Evolutionary conservation across 2,888 invertebrate genomes (phyloP), one percentile per base, ranked within the genome.

Genomic region (Entomobrya multifasciata): DNA sequence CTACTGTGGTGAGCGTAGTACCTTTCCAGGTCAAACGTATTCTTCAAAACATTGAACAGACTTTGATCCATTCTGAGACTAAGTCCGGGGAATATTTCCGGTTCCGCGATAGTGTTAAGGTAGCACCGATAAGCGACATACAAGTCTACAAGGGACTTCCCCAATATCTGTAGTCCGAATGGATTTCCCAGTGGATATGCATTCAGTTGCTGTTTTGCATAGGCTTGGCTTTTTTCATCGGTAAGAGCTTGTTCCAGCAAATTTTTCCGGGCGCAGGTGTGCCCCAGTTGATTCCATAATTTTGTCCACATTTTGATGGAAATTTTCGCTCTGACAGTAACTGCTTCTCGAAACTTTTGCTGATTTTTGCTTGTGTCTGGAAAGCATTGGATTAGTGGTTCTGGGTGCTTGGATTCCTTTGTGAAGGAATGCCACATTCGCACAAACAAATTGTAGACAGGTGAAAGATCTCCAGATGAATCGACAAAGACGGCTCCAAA

Each of bases 151-250:
- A 52, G 30, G 15, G 20, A 10, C 11, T 70, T 80, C 6, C 80
- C 80, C 1, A 70, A 6, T 1, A 70, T n/a, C 25, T 22, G 36
- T 17, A 80, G 41, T 10, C 22, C 80, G 36, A 70, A 80, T 5
- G 67, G 70, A 25, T 80, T 80, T 22, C 55, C 80, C 0, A 67
- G 20, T 5, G 80, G 80, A 44, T 49, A 80, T 0, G 80, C 80
- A 17, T 52, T n/a, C 0, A 5, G 11, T 1, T 13, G 25, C 6
- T 49, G 47, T 17, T 70, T 80, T 15, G 55, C 80, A 47, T 27
- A 80, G 13, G 41, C 80, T 44, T 70, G 80, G 11, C 55, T 55
- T 22, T 70, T 67, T 44, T 80, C 80, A n/a, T 80, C 80, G 11
- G 80, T 80, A 2, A 80, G 10, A 0, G 80, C 80, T 17, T 80